A percentile compares a stretch with the other conserved stretches of the same genome.
Conservation (phyloP, 2,797 vertebrate species). For the Ara ararauna region DNA sequence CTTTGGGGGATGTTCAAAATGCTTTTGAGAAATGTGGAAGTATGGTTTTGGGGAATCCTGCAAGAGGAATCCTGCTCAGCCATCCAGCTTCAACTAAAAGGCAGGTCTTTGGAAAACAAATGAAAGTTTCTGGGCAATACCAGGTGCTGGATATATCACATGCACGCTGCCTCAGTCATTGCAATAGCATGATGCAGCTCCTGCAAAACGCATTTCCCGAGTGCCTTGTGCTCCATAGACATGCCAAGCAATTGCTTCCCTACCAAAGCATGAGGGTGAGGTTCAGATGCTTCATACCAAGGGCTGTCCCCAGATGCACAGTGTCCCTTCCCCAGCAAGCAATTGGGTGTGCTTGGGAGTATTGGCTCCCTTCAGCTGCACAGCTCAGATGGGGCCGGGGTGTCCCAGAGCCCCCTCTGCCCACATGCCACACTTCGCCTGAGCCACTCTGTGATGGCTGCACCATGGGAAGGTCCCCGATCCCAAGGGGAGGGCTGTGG, state of each 20-base stretch:
- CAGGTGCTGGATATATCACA: neutral
- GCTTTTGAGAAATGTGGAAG: neutral
- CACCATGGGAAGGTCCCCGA: fast-evolving
- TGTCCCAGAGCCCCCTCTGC: neutral
- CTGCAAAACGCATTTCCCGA: neutral
- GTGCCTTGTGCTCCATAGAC: fast-evolving
- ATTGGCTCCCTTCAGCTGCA: neutral
- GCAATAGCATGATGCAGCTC: neutral
- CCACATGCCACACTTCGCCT: neutral
- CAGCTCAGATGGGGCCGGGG: fast-evolving
- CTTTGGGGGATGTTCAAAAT: neutral
- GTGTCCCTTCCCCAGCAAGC: neutral
- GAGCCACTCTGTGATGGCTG: neutral
- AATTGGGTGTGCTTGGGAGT: neutral
- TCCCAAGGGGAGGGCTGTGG: neutral
- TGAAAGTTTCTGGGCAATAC: neutral
- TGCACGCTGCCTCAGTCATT: neutral
- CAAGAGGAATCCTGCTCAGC: neutral
- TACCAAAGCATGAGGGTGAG: neutral
- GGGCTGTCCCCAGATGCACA: neutral
- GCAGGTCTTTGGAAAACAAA: neutral
- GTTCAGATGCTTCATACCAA: neutral
- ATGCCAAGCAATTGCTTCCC: neutral
- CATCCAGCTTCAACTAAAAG: neutral
- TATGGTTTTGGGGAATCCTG: neutral